Conservation (phyloP, 2,888 invertebrate species). For the Germaria angustata region DNA sequence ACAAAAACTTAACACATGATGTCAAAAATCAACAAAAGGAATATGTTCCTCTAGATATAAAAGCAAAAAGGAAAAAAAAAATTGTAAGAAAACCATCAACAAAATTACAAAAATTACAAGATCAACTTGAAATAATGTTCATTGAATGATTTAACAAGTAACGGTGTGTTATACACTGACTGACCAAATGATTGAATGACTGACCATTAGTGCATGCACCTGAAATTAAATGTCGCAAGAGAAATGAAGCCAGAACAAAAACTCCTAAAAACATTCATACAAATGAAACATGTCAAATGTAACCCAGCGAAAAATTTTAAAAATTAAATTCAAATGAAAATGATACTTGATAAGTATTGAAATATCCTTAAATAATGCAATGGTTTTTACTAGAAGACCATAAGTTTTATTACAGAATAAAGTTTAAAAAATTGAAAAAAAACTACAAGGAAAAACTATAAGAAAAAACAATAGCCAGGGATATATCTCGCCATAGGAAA, state of each 20-base stretch:
- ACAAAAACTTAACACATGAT: conserved; percentile 56
- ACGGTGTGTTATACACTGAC: conserved; percentile 17
- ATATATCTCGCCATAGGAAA: too few relatives aligned
- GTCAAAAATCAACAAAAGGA: conserved; percentile 55
- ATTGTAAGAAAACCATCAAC: not conserved
- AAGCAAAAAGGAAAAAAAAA: not conserved
- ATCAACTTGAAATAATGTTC: conserved; percentile 43
- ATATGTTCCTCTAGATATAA: not conserved
- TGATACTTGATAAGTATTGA: too few relatives aligned
- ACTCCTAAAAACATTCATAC: not conserved
- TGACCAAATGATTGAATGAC: not conserved
- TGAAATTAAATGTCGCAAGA: conserved; percentile 49
- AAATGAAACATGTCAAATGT: not conserved
- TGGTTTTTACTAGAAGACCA: too few relatives aligned
- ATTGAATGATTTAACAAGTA: conserved; percentile 42
- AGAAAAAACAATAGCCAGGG: too few relatives aligned
- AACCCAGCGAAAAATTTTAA: not conserved
- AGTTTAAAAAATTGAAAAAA: too few relatives aligned
- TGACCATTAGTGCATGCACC: conserved; percentile 26
- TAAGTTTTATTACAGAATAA: too few relatives aligned
- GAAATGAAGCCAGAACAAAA: not conserved
- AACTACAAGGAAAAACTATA: too few relatives aligned
- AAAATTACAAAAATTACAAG: conserved; percentile 25
- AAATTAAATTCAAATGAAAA: too few relatives aligned
- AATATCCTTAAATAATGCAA: too few relatives aligned